These are phyloP conservation scores for Amblyopsis hoosieri DNA, from an alignment of 2,797 vertebrate species.

Conservation along the genomic window DNA sequence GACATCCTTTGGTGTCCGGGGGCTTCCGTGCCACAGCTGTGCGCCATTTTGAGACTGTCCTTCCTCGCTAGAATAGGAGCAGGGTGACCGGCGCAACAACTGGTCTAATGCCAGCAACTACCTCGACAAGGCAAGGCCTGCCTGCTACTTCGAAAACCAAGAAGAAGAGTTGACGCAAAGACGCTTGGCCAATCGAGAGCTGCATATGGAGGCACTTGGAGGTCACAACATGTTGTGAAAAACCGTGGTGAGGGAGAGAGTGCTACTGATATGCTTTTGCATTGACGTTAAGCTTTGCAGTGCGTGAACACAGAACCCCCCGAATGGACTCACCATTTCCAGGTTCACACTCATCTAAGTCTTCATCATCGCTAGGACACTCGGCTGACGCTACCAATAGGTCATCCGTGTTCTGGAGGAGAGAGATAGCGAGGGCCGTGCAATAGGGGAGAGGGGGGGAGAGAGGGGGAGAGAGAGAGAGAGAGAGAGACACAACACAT, in stretches of 20 bases:
- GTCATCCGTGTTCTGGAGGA: slow-evolving; percentile 88
- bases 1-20: slow-evolving; percentile 21
- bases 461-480: neutral
- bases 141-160: slow-evolving; percentile 39
- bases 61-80: slow-evolving; percentile 39
- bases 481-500: slow-evolving; percentile 1
- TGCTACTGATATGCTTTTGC: slow-evolving; percentile 12
- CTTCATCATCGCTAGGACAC: slow-evolving; percentile 93
- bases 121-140: slow-evolving; percentile 23
- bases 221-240: slow-evolving; percentile 25
- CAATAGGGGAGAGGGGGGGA: neutral
- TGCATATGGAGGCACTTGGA: slow-evolving; percentile 50
- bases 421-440: neutral
- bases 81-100: slow-evolving; percentile 48
- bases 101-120: slow-evolving; percentile 48
- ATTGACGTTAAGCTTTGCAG: slow-evolving; percentile 2
- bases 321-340: slow-evolving; percentile 89
- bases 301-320: slow-evolving; percentile 56
- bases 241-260: slow-evolving; percentile 25
- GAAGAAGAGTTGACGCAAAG: slow-evolving; percentile 5
- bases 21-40: slow-evolving; percentile 40
- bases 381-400: slow-evolving; percentile 91
- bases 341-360: slow-evolving; percentile 93
- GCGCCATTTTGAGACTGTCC: slow-evolving; percentile 45
- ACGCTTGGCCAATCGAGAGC: slow-evolving; percentile 59